Percentiles rank a stretch among this genome's conserved stretches.
Conservation (phyloP, 64 coral and sea anemone species). For the Pocillopora verrucosa region DNA sequence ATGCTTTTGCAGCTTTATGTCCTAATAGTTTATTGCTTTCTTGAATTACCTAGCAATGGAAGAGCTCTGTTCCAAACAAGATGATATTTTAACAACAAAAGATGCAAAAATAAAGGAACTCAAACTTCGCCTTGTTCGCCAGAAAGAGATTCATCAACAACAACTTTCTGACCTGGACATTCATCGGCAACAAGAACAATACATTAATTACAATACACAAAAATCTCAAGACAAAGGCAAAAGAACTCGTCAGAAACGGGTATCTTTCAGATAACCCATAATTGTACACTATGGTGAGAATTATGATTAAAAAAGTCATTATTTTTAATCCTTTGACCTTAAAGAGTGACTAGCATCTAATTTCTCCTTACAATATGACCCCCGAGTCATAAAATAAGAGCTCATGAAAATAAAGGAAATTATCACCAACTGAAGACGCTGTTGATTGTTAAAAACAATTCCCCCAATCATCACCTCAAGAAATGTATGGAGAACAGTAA, state of each 20-base stretch:
- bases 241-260: slow-evolving; percentile 65
- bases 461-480: too few relatives aligned
- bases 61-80: slow-evolving; percentile 85
- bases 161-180: slow-evolving; percentile 84
- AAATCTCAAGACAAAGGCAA: slow-evolving; percentile 60
- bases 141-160: slow-evolving; percentile 92
- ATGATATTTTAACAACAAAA: slow-evolving; percentile 89
- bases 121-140: slow-evolving; percentile 66
- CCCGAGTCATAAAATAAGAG: too few relatives aligned
- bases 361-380: too few relatives aligned
- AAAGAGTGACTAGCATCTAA: too few relatives aligned
- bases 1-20: background rate
- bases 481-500: too few relatives aligned
- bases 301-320: too few relatives aligned
- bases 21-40: slow-evolving; percentile 11
- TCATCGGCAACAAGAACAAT: slow-evolving; percentile 89
- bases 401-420: too few relatives aligned
- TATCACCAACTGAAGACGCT: too few relatives aligned
- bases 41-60: slow-evolving; percentile 84
- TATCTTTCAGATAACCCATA: slow-evolving; percentile 70
- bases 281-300: background rate
- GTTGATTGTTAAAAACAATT: too few relatives aligned
- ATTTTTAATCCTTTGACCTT: too few relatives aligned
- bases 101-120: slow-evolving; percentile 98
- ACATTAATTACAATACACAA: slow-evolving; percentile 77